Evolutionary conservation across 2,888 invertebrate species (phyloP), one percentile per base, ranked within the genome.

Genomic region (Morpho helenor): DNA sequence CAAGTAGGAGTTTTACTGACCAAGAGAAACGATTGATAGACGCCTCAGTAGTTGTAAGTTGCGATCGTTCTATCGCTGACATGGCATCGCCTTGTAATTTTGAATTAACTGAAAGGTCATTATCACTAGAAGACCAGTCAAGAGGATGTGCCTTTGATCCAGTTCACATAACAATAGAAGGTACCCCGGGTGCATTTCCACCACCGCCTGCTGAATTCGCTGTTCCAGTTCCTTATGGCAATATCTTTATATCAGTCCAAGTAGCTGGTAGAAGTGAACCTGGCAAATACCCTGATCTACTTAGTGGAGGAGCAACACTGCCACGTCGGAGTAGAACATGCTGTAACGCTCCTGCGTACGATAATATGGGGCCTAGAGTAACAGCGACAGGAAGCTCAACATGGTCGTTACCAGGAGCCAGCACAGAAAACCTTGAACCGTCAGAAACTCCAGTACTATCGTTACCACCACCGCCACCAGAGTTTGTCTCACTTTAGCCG

Each of bases 361-460:
- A 97, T 84, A 97, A 97, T 82, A 96, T 97, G 95, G 97, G 97
- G 1, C 95, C 96, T 45, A 92, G 97, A 70, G 96, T 97, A 54
- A 97, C 97, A n/a, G 97, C 96, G 9, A 96, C 96, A 0, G 81
- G 97, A 92, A 75, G 96, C 93, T 88, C 97, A 0, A 96, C 96
- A 8, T 93, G 97, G 77, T 96, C 96, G 16, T 87, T 97, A 68
- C 96, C 96, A 62, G 96, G 89, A 43, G 87, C 89, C 2, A 86
- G 80, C 64, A 72, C 80, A 2, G 89, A 89, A 49, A 80, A 82
- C 49, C 56, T 76, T 9, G 87, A 86, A 57, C 68, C 73, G 9
- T 83, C 83, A 43, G 89, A 88, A 57, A 89, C 89, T 9, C 88
- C 89, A 41, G 89, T 90, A 0, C 66, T 88, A 23, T 84, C 84